Evolutionary conservation across 2,888 invertebrate species (phyloP).

Genomic region (Leptopterna dolabrata): DNA sequence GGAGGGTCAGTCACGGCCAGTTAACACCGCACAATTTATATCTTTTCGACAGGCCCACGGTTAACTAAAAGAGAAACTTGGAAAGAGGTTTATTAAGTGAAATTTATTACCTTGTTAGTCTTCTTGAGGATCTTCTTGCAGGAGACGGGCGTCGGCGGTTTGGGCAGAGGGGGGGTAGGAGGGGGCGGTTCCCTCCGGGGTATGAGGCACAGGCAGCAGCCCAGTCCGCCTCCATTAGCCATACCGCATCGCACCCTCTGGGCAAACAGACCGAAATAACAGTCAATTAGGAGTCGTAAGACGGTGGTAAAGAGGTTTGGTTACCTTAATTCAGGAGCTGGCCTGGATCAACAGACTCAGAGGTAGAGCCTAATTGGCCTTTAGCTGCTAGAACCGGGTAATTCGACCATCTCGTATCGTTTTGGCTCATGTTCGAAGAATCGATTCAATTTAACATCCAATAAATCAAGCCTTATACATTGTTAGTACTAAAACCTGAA

Average conservation of each 20-base stretch:
- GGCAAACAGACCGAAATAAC: conserved; percentile 16
- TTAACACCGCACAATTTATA: conserved; percentile 22
- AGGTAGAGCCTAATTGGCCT: neutral
- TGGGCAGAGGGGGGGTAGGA: conserved; percentile 53
- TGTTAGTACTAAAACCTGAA: too few species aligned
- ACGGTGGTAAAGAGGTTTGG: neutral
- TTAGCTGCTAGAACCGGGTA: neutral
- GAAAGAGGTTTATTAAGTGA: conserved; percentile 19
- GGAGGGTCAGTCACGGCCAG: conserved; percentile 23
- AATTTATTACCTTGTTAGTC: conserved; percentile 58
- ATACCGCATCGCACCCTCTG: conserved; percentile 54
- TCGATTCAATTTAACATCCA: neutral
- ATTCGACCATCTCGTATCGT: neutral
- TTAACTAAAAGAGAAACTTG: neutral
- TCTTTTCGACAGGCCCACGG: neutral
- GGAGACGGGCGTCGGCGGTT: conserved; percentile 56
- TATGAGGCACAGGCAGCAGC: conserved; percentile 68
- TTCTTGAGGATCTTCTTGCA: conserved; percentile 61
- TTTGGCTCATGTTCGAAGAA: neutral
- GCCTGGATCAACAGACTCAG: neutral
- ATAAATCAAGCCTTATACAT: too few species aligned
- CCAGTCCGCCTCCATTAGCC: conserved; percentile 60
- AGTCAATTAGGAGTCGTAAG: neutral
- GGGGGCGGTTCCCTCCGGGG: conserved; percentile 48
- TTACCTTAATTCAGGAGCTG: conserved; percentile 6